These are phyloP conservation scores for Callospermophilus lateralis DNA, from an alignment of 2,113 vertebrate genomes.

Conservation along the genomic window DNA sequence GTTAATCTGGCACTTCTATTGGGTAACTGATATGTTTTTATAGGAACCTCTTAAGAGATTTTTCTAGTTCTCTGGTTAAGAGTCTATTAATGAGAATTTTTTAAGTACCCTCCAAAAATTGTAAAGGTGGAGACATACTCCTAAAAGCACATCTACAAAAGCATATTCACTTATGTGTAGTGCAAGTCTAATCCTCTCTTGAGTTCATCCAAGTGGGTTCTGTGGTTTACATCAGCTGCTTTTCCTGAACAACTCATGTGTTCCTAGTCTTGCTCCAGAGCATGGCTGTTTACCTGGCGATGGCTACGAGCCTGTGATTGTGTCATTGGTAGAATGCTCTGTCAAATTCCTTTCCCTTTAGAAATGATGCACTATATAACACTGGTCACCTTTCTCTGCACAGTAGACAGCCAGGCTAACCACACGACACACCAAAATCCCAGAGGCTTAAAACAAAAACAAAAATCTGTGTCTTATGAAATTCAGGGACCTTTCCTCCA, in stretches of 20 bases:
- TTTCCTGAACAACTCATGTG: neutral
- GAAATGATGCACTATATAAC: neutral
- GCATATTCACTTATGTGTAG: neutral
- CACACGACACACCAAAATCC: neutral
- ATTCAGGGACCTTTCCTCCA: neutral
- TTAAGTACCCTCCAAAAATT: neutral
- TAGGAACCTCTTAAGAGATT: neutral
- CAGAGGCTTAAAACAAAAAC: neutral
- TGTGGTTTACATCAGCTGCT: neutral
- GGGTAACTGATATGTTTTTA: neutral
- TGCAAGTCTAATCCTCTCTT: neutral
- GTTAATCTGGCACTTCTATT: neutral
- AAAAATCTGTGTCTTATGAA: neutral
- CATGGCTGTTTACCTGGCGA: neutral
- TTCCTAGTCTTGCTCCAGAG: neutral
- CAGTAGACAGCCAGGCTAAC: neutral
- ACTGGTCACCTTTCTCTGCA: neutral
- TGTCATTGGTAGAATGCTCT: neutral
- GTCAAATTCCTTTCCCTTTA: neutral
- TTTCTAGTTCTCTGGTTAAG: neutral
- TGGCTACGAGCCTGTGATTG: neutral
- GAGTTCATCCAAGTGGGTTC: neutral
- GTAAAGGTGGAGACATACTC: neutral
- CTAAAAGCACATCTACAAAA: neutral
- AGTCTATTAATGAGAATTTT: constrained; percentile 25